Evolutionary conservation across 2,888 invertebrate genomes (phyloP).

Genomic region (Amiota mariae): DNA sequence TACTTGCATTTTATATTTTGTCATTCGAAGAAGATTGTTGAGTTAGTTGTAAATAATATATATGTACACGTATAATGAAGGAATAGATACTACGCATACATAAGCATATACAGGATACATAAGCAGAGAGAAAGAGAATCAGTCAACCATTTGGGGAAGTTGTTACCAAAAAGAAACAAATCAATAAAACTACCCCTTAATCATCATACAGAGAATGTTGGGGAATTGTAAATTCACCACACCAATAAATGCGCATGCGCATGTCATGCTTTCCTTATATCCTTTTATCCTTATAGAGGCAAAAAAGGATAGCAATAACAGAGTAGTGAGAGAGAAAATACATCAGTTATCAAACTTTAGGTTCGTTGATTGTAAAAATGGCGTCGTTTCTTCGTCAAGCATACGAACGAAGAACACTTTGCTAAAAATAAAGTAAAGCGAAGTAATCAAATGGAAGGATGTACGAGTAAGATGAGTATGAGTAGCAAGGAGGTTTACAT

Average conservation of each 20-base stretch:
- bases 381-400: constrained; percentile 42
- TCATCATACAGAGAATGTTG: constrained; percentile 33
- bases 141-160: constrained; percentile 11
- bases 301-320: constrained; percentile 48
- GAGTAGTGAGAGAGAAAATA: background rate
- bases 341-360: too few relatives aligned
- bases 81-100: constrained; percentile 26
- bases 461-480: constrained; percentile 14
- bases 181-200: constrained; percentile 59
- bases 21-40: constrained; percentile 48
- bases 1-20: constrained; percentile 68
- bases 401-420: background rate
- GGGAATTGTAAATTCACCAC: constrained; percentile 48
- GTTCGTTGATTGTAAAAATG: constrained; percentile 63
- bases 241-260: constrained; percentile 9
- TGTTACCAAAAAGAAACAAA: constrained; percentile 39
- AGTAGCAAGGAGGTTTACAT: background rate
- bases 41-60: constrained; percentile 42
- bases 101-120: background rate
- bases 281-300: constrained; percentile 13
- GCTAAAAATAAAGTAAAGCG: background rate
- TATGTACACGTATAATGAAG: constrained; percentile 29
- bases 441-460: constrained; percentile 14
- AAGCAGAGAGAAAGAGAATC: too few relatives aligned
- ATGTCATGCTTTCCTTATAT: background rate